Evolutionary conservation across 2,888 invertebrate genomes (phyloP).

Genomic region (Halocaridina rubra): DNA sequence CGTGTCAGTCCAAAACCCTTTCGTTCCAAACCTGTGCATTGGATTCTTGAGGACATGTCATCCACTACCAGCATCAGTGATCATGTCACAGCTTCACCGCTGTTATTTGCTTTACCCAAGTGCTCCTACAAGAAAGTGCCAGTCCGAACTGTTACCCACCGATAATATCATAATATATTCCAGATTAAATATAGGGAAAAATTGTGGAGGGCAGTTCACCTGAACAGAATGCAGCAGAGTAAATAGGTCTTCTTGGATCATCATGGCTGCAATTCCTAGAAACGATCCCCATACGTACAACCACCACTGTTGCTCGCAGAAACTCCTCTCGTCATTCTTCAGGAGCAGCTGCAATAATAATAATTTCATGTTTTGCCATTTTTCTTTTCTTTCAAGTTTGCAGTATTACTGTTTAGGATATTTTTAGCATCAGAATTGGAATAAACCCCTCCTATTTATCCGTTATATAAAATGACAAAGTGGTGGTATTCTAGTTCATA

Average conservation of each 20-base stretch:
- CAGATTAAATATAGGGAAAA: too few relatives aligned
- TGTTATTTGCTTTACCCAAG: not conserved
- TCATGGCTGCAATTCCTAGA: not conserved
- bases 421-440: too few relatives aligned
- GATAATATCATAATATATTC: too few relatives aligned
- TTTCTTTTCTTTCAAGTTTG: too few relatives aligned
- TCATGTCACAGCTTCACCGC: not conserved
- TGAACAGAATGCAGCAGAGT: not conserved
- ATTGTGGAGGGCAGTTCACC: too few relatives aligned
- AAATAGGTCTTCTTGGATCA: not conserved
- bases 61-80: not conserved
- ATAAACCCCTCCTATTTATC: too few relatives aligned
- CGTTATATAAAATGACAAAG: too few relatives aligned
- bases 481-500: too few relatives aligned
- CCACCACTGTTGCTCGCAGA: constrained; percentile 57
- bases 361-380: too few relatives aligned
- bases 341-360: constrained; percentile 34
- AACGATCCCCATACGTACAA: constrained; percentile 42
- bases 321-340: constrained; percentile 51
- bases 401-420: too few relatives aligned
- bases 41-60: not conserved
- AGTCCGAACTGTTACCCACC: not conserved
- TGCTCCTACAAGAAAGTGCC: not conserved
- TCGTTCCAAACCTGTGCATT: too few relatives aligned
- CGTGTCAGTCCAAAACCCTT: too few relatives aligned